Evolutionary conservation across 2,888 invertebrate species (phyloP), one percentile per base, ranked within the genome.

Genomic region (Campaea margaritaria): DNA sequence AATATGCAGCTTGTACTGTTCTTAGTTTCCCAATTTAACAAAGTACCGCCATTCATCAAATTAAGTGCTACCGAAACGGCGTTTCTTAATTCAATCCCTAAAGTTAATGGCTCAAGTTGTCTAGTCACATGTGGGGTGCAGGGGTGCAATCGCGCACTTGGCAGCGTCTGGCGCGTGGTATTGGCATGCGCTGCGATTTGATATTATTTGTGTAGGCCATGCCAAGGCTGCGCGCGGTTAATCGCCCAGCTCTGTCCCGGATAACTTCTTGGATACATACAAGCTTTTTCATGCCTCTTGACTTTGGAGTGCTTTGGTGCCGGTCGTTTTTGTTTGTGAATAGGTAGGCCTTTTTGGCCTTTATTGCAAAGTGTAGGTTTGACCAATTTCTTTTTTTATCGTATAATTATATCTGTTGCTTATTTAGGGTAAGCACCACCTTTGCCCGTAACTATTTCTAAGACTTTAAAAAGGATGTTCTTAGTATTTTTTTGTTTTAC

Each of bases 201-300:
- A 91, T 91, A 92, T 90, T 91, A 91, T 91, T 90, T 87, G 87
- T 89, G 82, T 83, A 85, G 86, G 85, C 83, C 75, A 74, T 85
- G 89, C 89, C 89, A 88, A 86, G 82, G 82, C 75, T 71, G 64
- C 72, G 58, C 67, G 59, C 67, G 73, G 78, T 81, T 85, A 87
- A 86, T 86, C 86, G 76, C 62, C 59, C 52, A 65, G 68, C 69
- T 68, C 68, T 69, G 71, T 72, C 72, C 78, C 84, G 85, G 82
- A 83, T 85, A 84, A 83, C 77, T 76, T 77, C 81, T 80, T 76
- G 74, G 79, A 79, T 77, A 74, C 75, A 72, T 74, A 76, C 68
- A 38, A 27, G 61, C 70, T 60, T 75, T 80, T 81, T 80, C 79
- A 84, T 75, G 81, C 81, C 72, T 73, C 74, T 80, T 82, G 73